These are phyloP conservation scores for Lates calcarifer DNA, from an alignment of 2,113 vertebrate species.

Conservation along the genomic window DNA sequence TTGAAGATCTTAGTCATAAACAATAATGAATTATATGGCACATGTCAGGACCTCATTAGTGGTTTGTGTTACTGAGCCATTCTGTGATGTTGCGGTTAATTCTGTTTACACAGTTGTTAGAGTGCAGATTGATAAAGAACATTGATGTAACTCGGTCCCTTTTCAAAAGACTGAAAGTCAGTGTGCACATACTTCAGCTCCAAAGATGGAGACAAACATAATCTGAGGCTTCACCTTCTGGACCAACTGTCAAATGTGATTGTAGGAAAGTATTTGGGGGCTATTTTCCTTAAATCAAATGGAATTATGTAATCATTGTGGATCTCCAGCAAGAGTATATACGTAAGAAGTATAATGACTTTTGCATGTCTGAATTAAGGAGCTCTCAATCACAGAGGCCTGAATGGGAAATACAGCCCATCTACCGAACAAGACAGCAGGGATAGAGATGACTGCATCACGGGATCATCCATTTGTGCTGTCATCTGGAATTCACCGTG, in stretches of 20 bases:
- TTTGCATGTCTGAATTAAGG: slow-evolving; percentile 72
- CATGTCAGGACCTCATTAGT: slow-evolving; percentile 56
- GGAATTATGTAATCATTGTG: slow-evolving; percentile 70
- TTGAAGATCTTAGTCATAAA: slow-evolving; percentile 40
- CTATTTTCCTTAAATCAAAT: slow-evolving; percentile 67
- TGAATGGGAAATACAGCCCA: slow-evolving; percentile 65
- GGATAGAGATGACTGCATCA: slow-evolving; percentile 75
- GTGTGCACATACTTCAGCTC: slow-evolving; percentile 12
- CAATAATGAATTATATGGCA: slow-evolving; percentile 44
- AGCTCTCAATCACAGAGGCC: slow-evolving; percentile 57
- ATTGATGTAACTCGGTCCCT: slow-evolving; percentile 46
- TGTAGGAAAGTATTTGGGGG: slow-evolving; percentile 64
- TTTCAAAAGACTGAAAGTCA: slow-evolving; percentile 26
- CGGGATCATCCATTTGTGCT: slow-evolving; percentile 73
- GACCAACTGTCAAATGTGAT: slow-evolving; percentile 66
- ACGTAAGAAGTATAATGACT: slow-evolving; percentile 70
- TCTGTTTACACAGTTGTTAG: slow-evolving; percentile 66
- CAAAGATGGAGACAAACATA: slow-evolving; percentile 44
- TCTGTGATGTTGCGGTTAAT: slow-evolving; percentile 54
- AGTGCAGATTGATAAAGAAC: slow-evolving; percentile 62
- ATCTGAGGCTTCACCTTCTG: slow-evolving; percentile 48
- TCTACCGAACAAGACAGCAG: slow-evolving; percentile 69
- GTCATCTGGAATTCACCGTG: slow-evolving; percentile 66
- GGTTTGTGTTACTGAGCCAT: slow-evolving; percentile 42
- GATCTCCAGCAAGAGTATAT: slow-evolving; percentile 65